These are phyloP conservation scores for Phyllotreta cruciferae DNA, from an alignment of 2,888 invertebrate species.

Conservation along the genomic window DNA sequence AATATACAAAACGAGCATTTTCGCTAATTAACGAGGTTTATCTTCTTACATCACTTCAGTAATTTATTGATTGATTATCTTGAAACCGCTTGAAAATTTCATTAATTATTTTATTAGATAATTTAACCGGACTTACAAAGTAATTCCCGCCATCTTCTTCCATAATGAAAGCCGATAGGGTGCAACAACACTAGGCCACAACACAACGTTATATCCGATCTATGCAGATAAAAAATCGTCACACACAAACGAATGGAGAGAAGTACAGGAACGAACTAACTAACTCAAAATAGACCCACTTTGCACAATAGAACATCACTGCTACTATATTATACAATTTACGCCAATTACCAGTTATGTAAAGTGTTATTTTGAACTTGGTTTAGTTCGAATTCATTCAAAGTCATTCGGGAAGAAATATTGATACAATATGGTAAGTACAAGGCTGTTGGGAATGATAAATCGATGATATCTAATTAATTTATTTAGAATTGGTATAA, in stretches of 20 bases:
- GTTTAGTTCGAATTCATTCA: constrained; percentile 14
- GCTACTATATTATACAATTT: constrained; percentile 24
- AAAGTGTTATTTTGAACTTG: constrained; percentile 19
- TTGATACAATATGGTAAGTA: no score
- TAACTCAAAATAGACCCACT: constrained; percentile 25
- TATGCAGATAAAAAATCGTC: constrained; percentile 13
- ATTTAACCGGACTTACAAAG: constrained; percentile 2
- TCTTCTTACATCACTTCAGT: no score
- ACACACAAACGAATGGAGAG: constrained; percentile 33
- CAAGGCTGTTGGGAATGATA: no score
- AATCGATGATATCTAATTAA: no score
- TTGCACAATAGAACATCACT: constrained; percentile 30
- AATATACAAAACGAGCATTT: no score
- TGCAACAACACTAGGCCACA: constrained; percentile 19
- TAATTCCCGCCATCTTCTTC: constrained; percentile 1
- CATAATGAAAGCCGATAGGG: constrained; percentile 10
- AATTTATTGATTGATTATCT: neutral
- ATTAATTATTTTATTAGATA: neutral
- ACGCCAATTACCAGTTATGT: constrained; percentile 23
- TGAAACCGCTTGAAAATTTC: neutral
- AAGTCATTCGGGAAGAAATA: constrained; percentile 2
- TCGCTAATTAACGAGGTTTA: no score
- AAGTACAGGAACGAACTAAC: constrained; percentile 36
- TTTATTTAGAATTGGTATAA: no score
- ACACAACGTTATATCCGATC: constrained; percentile 14